Conservation (phyloP, 2,888 invertebrate genomes). For the Epistrophe grossulariae region DNA sequence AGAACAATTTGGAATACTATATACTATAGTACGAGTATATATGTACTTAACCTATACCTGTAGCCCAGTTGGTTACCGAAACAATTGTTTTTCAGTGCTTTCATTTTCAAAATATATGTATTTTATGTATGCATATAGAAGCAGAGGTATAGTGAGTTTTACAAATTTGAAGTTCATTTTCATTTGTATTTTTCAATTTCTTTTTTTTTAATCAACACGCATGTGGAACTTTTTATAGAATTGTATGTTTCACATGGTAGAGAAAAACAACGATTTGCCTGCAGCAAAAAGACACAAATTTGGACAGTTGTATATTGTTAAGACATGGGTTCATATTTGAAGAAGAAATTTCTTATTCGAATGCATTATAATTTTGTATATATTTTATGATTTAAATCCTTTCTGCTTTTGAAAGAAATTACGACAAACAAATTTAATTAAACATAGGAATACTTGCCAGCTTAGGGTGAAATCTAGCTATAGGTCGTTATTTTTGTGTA, state of each 20-base stretch:
- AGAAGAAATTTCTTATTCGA: no score
- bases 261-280: neutral
- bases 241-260: neutral
- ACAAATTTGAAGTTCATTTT: slow-evolving; percentile 15
- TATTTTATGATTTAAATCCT: no score
- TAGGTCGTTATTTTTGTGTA: no score
- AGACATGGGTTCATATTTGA: neutral
- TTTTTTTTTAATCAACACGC: slow-evolving; percentile 32
- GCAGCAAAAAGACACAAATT: neutral
- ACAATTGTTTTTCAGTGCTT: slow-evolving; percentile 35
- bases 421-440: no score
- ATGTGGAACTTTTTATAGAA: neutral
- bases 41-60: neutral
- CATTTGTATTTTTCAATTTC: neutral
- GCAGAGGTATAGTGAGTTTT: neutral
- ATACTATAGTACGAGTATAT: no score
- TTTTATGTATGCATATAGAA: no score
- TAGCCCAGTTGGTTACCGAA: slow-evolving; percentile 17
- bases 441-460: no score
- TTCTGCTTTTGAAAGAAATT: no score
- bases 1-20: slow-evolving; percentile 39
- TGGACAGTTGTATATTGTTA: neutral
- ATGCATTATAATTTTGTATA: neutral
- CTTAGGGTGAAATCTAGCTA: no score
- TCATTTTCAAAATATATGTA: neutral